A percentile compares a stretch with the other conserved stretches of the same genome.
These are phyloP conservation scores for Xenopus borealis DNA, from an alignment of 2,113 vertebrate genomes.

Conservation along the genomic window DNA sequence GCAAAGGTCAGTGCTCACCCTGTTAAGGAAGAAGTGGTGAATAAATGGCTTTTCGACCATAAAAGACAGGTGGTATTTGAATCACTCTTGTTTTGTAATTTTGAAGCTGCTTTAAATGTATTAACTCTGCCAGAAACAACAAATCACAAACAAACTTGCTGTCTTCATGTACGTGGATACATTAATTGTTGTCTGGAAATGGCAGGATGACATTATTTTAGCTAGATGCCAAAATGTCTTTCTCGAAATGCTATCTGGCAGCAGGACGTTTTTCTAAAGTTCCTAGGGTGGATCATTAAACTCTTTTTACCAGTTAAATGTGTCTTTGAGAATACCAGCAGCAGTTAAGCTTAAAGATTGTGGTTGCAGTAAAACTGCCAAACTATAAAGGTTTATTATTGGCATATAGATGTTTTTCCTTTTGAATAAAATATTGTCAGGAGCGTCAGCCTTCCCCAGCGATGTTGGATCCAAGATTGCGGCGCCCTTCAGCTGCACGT, in stretches of 20 bases:
- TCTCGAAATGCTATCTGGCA: slow-evolving; percentile 29
- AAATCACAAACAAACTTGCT: slow-evolving; percentile 53
- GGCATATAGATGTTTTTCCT: too few species aligned
- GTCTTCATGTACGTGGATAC: slow-evolving; percentile 16
- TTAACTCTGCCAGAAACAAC: slow-evolving; percentile 54
- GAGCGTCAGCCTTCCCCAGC: too few species aligned
- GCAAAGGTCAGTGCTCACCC: slow-evolving; percentile 59
- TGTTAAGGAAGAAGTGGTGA: slow-evolving; percentile 56
- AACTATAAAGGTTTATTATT: too few species aligned
- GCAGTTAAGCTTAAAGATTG: slow-evolving; percentile 26
- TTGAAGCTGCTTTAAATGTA: slow-evolving; percentile 60
- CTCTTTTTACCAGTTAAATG: slow-evolving; percentile 36
- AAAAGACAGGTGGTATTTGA: slow-evolving; percentile 57
- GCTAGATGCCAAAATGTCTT: slow-evolving; percentile 31
- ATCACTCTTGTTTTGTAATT: slow-evolving; percentile 56
- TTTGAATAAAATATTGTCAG: too few species aligned
- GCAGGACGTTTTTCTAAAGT: slow-evolving; percentile 38
- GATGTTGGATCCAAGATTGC: too few species aligned
- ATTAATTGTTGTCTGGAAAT: slow-evolving; percentile 42
- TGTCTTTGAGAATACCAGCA: slow-evolving; percentile 11
- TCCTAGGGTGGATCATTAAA: slow-evolving; percentile 42
- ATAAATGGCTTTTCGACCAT: slow-evolving; percentile 56
- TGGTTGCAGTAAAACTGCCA: slow-evolving; percentile 27
- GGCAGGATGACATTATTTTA: slow-evolving; percentile 42
- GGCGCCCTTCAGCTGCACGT: too few species aligned